Percentiles rank a stretch among this genome's conserved stretches.
Conservation (phyloP, 2,888 invertebrate genomes). For the Patella depressa region DNA sequence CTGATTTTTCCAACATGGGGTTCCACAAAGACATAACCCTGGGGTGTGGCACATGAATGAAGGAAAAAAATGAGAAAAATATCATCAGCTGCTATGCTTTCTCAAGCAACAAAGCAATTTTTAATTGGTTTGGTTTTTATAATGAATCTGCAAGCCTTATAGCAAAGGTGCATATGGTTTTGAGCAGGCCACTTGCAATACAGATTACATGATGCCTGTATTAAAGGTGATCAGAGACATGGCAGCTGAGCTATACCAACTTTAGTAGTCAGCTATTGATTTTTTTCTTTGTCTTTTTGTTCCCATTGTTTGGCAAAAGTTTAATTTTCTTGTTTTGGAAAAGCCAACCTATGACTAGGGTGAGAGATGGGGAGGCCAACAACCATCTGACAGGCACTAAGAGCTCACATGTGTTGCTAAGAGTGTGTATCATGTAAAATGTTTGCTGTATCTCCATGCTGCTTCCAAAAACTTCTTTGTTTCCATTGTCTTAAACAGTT, state of each 20-base stretch:
- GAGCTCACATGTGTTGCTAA: conserved; percentile 35
- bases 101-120: conserved; percentile 48
- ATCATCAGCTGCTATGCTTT: conserved; percentile 46
- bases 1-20: conserved; percentile 29
- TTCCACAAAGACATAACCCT: conserved; percentile 31
- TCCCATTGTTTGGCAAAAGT: conserved; percentile 61
- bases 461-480: conserved; percentile 34
- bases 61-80: conserved; percentile 35
- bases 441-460: conserved; percentile 8
- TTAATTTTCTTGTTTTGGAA: conserved; percentile 59
- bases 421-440: conserved; percentile 28
- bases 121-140: conserved; percentile 51
- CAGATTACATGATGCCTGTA: conserved; percentile 41
- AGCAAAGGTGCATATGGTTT: conserved; percentile 51
- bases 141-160: conserved; percentile 38
- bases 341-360: conserved; percentile 51
- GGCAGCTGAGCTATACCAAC: conserved; percentile 59
- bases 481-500: conserved; percentile 38
- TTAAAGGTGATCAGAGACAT: conserved; percentile 46
- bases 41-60: conserved; percentile 36
- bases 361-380: conserved; percentile 33
- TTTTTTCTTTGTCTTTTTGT: conserved; percentile 67
- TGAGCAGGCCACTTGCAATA: conserved; percentile 44
- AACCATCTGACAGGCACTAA: conserved; percentile 40
- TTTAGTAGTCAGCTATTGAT: conserved; percentile 56